Evolutionary conservation across 2,797 vertebrate genomes (phyloP).

Genomic region (Schizothorax lantsangensis): DNA sequence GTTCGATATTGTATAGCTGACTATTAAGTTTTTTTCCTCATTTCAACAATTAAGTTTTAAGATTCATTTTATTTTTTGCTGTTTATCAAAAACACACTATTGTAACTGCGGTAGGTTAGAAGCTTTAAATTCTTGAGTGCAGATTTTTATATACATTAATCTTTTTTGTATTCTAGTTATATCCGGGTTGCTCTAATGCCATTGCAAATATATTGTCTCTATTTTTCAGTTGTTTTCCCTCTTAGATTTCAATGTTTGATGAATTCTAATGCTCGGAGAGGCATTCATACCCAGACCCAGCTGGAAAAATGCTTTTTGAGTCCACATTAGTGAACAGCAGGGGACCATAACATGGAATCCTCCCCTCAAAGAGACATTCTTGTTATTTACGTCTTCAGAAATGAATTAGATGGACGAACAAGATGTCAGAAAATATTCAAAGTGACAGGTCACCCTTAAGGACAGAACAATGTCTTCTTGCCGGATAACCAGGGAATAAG

Average conservation of each 20-base stretch:
- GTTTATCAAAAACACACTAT: background rate
- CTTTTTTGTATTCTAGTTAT: conserved; percentile 12
- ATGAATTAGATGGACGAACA: conserved; percentile 17
- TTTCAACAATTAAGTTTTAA: background rate
- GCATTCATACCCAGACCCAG: background rate
- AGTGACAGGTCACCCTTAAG: conserved; percentile 52
- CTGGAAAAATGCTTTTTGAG: conserved; percentile 6
- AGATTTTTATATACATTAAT: background rate
- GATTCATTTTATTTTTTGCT: background rate
- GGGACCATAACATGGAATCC: background rate
- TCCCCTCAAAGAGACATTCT: conserved; percentile 1
- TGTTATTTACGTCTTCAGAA: conserved; percentile 31
- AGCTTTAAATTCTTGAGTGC: background rate
- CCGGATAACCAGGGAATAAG: conserved; percentile 25
- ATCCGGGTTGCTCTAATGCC: background rate
- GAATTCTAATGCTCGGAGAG: background rate
- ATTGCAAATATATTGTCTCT: background rate
- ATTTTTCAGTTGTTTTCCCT: background rate
- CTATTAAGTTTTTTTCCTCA: background rate
- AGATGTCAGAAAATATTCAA: conserved; percentile 41
- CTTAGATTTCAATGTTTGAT: background rate
- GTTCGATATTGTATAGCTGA: background rate
- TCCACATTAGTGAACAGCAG: conserved; percentile 27
- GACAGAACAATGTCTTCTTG: conserved; percentile 39
- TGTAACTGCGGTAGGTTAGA: conserved; percentile 28